Base-by-base conservation (phyloP, 1,140 invertebrate species). In the Pachypsylla venusta region DNA sequence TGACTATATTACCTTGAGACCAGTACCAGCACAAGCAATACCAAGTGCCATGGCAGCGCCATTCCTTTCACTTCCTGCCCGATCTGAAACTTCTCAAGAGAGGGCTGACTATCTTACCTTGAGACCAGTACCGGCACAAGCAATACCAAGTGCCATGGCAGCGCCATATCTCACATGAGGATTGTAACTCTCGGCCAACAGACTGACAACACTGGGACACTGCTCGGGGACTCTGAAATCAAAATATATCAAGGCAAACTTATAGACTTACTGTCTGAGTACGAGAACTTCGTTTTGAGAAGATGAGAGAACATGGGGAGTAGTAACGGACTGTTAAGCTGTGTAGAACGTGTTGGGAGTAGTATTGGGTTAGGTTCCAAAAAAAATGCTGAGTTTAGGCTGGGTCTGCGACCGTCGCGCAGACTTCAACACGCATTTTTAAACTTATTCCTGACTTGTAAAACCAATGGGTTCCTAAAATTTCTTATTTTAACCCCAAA, bases 151-250 rank as follows among this genome's bases (percentile, higher is more conserved):
- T 12, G 97, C 97, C 90, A 99, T 97, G 7, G 95, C 97, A 13
- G 96, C 94, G 35, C 97, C 97, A 71, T 98, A 99, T 55, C 97
- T 81, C 0, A 99, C 96, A 72, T 99, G 95, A 13, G 96, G 95
- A 72, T 99, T 99, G 75, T 99, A 99, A 62, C 93, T 97, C 70
- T 99, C 97, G 0, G 95, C 93, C 26, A 99, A 71, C 0, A 98
- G 74, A 1, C 91, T 95, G 0, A 98, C 94, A 1, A 98, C 92
- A 65, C 89, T 93, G 0, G 94, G 94, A 68, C 94, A 98, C 69
- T 98, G 93, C 68, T 98, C 94, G 1, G 94, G 93, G 1, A 89
- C 94, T 68, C 90, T 84, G 60, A 35, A 62, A 63, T 53, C 60
- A 20, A 39, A 27, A 48, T 48, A 25, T 4, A 22, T 13, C 13